Conservation (phyloP, 2,888 invertebrate species). For the Sceliomorpha sp. region DNA sequence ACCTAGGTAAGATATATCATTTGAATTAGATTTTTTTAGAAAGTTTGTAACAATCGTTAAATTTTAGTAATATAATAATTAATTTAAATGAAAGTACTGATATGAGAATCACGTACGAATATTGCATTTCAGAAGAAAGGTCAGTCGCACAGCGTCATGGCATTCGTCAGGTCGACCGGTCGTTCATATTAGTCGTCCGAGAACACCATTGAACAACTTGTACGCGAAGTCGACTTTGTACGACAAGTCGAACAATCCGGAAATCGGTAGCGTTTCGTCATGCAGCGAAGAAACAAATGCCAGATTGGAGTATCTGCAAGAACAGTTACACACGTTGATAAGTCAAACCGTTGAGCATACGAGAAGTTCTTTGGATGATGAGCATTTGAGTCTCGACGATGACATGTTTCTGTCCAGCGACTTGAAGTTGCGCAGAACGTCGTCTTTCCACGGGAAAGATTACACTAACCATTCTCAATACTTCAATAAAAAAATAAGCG, state of each 20-base stretch:
- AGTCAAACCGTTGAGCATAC: conserved; percentile 70
- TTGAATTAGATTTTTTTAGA: neutral
- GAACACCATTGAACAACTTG: conserved; percentile 75
- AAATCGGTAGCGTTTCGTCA: conserved; percentile 41
- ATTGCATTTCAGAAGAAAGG: conserved; percentile 60
- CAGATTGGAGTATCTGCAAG: conserved; percentile 67
- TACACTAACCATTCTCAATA: conserved; percentile 66
- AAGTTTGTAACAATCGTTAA: too few species aligned
- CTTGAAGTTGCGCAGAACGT: conserved; percentile 76
- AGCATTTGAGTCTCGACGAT: conserved; percentile 54
- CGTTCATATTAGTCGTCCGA: conserved; percentile 35
- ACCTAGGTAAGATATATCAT: conserved; percentile 61
- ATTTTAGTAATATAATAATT: too few species aligned
- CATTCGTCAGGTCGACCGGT: conserved; percentile 79
- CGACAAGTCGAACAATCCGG: conserved; percentile 6
- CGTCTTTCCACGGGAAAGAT: conserved; percentile 75
- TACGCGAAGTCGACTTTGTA: conserved; percentile 67
- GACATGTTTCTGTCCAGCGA: too few species aligned
- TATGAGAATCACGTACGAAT: too few species aligned
- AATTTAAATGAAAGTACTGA: too few species aligned
- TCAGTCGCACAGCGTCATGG: conserved; percentile 85
- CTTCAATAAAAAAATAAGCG: conserved; percentile 70
- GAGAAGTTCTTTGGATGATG: conserved; percentile 62
- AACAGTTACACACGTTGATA: conserved; percentile 69
- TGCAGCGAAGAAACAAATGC: conserved; percentile 70